Conservation (phyloP, 2,113 vertebrate genomes). For the Pachypanchax playfairii region DNA sequence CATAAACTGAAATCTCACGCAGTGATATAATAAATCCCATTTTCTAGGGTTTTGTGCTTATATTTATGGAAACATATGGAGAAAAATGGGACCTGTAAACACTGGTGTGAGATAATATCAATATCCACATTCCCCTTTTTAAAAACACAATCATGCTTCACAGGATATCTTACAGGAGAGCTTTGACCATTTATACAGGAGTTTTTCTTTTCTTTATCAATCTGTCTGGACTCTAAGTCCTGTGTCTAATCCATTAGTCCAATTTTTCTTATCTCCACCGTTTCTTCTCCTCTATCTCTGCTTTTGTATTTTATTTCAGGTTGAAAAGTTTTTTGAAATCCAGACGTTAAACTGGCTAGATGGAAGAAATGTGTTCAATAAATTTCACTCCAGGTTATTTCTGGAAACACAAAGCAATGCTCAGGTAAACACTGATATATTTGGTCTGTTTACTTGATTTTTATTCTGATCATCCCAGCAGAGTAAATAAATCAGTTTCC, state of each 20-base stretch:
- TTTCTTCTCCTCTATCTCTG: constrained; percentile 10
- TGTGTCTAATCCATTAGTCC: constrained; percentile 47
- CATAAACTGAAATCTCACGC: constrained; percentile 34
- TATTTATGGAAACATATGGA: constrained; percentile 60
- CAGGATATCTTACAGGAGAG: constrained; percentile 20
- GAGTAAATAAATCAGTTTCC: too few relatives aligned
- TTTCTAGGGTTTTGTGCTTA: constrained; percentile 56
- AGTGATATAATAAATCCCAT: constrained; percentile 60
- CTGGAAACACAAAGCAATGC: too few relatives aligned
- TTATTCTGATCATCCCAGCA: too few relatives aligned
- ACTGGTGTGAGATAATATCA: constrained; percentile 50
- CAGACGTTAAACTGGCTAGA: not conserved
- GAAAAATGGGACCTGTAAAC: constrained; percentile 39
- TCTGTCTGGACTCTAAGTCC: constrained; percentile 25
- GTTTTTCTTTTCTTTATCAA: constrained; percentile 21
- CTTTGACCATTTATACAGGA: constrained; percentile 32
- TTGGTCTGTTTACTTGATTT: too few relatives aligned
- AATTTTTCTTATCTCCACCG: constrained; percentile 37
- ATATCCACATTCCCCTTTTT: constrained; percentile 32
- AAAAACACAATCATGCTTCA: constrained; percentile 36
- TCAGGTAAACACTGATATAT: too few relatives aligned
- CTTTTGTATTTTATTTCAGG: not conserved
- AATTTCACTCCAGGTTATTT: too few relatives aligned
- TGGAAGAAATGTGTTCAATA: too few relatives aligned
- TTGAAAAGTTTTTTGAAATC: constrained; percentile 29